phyloP scores from a whole-genome alignment of 2,888 invertebrate genomes.

The Tetropium fuscum region DNA sequence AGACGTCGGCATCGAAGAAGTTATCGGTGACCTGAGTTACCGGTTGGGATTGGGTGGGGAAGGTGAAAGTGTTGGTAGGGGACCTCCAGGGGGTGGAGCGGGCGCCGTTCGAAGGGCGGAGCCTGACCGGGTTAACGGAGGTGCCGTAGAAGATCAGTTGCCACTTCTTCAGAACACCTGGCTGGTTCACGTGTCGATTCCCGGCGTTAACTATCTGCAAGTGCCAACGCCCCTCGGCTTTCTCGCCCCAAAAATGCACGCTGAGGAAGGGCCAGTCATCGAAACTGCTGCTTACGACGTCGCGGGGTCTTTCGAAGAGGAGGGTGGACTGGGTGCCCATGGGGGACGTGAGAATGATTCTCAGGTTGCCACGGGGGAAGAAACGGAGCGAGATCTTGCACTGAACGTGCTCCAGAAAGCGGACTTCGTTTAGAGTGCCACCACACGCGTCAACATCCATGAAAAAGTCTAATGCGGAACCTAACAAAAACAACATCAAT shows the following conservation, averaged over 20 bases:
- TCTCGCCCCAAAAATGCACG: conserved; percentile 98
- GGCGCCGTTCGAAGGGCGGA: conserved; percentile 70
- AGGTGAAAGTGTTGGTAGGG: conserved; percentile 71
- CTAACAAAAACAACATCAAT: conserved; percentile 33
- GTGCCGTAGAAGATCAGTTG: conserved; percentile 97
- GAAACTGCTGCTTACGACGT: conserved; percentile 93
- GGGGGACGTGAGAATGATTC: conserved; percentile 89
- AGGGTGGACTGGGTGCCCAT: conserved; percentile 94
- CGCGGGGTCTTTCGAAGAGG: conserved; percentile 92
- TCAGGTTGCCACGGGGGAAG: conserved; percentile 93
- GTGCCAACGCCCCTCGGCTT: conserved; percentile 89
- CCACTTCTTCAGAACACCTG: conserved; percentile 94
- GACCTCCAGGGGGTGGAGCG: conserved; percentile 68
- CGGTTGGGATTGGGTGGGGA: conserved; percentile 75
- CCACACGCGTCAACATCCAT: conserved; percentile 94
- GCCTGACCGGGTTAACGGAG: conserved; percentile 82
- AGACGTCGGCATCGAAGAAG: conserved; percentile 75
- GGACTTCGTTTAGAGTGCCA: conserved; percentile 88
- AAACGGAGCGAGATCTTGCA: conserved; percentile 93
- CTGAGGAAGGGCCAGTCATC: conserved; percentile 99
- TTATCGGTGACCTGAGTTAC: conserved; percentile 72
- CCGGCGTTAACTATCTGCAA: conserved; percentile 76
- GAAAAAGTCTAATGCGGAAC: conserved; percentile 78
- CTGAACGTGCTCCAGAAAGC: conserved; percentile 97
- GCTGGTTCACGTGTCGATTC: conserved; percentile 84